These are phyloP conservation scores for Aleiodes sp. DNA, from an alignment of 1,140 invertebrate species.

Conservation along the genomic window DNA sequence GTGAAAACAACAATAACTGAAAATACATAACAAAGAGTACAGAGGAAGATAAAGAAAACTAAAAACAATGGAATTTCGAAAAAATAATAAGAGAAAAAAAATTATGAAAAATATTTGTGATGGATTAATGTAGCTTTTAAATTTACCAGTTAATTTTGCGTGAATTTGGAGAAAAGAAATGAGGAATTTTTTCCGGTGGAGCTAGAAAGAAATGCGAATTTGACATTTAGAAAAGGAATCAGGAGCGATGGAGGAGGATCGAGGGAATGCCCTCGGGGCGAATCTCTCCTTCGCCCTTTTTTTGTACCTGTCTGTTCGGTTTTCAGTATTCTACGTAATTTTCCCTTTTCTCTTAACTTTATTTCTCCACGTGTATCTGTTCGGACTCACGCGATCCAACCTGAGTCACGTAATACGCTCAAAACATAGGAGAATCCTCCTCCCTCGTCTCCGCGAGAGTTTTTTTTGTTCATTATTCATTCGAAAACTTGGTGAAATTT, in stretches of 20 bases:
- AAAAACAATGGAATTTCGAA: background rate
- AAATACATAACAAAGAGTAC: background rate
- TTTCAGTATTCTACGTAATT: background rate
- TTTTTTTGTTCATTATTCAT: too few relatives aligned
- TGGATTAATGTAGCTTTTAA: too few relatives aligned
- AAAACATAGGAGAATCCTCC: slow-evolving; percentile 1
- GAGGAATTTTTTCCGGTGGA: too few relatives aligned
- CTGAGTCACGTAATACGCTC: slow-evolving; percentile 17
- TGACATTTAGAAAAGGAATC: too few relatives aligned
- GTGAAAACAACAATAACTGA: slow-evolving; percentile 5
- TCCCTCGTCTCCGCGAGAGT: background rate
- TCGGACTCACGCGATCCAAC: slow-evolving; percentile 22
- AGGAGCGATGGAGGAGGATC: too few relatives aligned
- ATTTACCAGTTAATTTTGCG: too few relatives aligned
- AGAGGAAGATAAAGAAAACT: background rate
- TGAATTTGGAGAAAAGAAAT: too few relatives aligned
- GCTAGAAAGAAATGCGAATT: too few relatives aligned
- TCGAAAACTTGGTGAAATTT: too few relatives aligned
- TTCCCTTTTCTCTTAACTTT: background rate
- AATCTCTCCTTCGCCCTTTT: background rate
- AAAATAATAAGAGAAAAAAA: too few relatives aligned
- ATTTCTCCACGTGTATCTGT: background rate
- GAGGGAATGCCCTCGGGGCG: background rate
- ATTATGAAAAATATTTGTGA: too few relatives aligned
- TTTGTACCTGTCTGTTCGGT: slow-evolving; percentile 13